Conservation (phyloP, 2,888 invertebrate genomes). For the Molorchus minor region DNA sequence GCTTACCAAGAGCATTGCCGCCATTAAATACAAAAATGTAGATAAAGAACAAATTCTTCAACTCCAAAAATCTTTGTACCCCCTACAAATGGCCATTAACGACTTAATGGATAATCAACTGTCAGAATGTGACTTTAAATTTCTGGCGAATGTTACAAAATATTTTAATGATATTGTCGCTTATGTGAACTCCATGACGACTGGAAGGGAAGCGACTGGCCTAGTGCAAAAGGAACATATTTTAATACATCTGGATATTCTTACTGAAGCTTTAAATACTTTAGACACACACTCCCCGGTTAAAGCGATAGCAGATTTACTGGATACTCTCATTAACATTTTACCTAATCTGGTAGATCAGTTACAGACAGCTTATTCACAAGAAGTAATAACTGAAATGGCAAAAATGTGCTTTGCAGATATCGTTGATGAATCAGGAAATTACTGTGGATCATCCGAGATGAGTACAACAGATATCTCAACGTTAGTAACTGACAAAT, state of each 20-base stretch:
- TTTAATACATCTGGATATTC: slow-evolving; percentile 42
- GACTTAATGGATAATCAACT: slow-evolving; percentile 54
- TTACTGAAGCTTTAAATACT: slow-evolving; percentile 44
- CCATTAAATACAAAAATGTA: slow-evolving; percentile 52
- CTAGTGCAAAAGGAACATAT: slow-evolving; percentile 43
- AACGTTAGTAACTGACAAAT: slow-evolving; percentile 22
- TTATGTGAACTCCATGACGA: slow-evolving; percentile 41
- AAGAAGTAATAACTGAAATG: slow-evolving; percentile 43
- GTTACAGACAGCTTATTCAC: slow-evolving; percentile 46
- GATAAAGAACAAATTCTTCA: slow-evolving; percentile 48
- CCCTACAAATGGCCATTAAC: slow-evolving; percentile 56
- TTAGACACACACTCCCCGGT: slow-evolving; percentile 47
- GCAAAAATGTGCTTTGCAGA: slow-evolving; percentile 24
- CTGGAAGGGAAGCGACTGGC: slow-evolving; percentile 28
- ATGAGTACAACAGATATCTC: background rate
- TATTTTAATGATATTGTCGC: slow-evolving; percentile 47
- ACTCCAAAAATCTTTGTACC: slow-evolving; percentile 55
- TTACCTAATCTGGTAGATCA: slow-evolving; percentile 50
- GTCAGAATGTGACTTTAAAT: slow-evolving; percentile 47
- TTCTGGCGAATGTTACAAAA: slow-evolving; percentile 47
- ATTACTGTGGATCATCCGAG: background rate
- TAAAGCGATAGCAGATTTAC: slow-evolving; percentile 42
- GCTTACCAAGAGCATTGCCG: slow-evolving; percentile 53
- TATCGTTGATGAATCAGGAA: slow-evolving; percentile 16
- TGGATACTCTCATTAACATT: slow-evolving; percentile 46